These are phyloP conservation scores for Eucriotettix oculatus DNA, from an alignment of 2,888 invertebrate species.

Conservation along the genomic window DNA sequence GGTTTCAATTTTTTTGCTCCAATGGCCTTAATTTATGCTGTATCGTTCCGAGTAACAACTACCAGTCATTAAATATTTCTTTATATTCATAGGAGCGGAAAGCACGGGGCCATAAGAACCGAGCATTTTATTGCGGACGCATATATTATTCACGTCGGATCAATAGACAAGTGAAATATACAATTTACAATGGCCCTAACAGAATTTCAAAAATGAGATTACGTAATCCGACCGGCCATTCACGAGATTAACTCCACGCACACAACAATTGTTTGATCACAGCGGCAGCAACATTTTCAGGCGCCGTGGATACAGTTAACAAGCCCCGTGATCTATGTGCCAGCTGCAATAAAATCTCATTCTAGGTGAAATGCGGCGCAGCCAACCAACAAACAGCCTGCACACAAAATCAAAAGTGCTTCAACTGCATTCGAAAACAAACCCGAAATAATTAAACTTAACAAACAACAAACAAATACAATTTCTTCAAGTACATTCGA, in stretches of 20 bases:
- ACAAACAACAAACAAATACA: too few species aligned
- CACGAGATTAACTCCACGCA: neutral
- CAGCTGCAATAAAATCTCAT: too few species aligned
- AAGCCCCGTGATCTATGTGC: too few species aligned
- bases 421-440: too few species aligned
- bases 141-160: neutral
- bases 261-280: neutral
- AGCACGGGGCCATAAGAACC: neutral
- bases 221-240: neutral
- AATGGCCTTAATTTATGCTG: neutral
- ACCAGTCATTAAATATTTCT: neutral
- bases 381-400: too few species aligned
- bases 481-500: too few species aligned
- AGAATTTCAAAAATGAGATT: neutral
- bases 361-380: too few species aligned
- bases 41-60: neutral
- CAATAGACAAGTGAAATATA: neutral
- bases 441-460: too few species aligned
- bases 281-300: too few species aligned
- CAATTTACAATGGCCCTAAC: neutral
- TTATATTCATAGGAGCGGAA: neutral
- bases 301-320: too few species aligned
- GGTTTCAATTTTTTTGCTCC: neutral
- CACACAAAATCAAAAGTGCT: too few species aligned
- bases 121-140: neutral